phyloP scores from a whole-genome alignment of 2,797 vertebrate species.

The Coregonus ussuriensis region DNA sequence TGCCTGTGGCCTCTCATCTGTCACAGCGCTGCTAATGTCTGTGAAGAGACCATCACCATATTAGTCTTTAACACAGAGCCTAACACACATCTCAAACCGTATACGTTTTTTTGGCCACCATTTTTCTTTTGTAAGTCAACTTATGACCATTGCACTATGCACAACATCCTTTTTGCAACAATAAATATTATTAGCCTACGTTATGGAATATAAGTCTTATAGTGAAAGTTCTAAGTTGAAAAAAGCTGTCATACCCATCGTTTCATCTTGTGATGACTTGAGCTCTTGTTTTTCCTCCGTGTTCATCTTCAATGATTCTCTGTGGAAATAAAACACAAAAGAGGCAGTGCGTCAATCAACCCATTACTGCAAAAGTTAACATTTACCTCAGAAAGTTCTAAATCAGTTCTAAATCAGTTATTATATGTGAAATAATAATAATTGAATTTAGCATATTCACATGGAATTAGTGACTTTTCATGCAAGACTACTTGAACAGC shows the following conservation, averaged over 20 bases:
- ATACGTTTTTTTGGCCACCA: neutral
- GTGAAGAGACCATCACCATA: conserved; percentile 12
- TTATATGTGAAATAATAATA: neutral
- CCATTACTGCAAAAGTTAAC: neutral
- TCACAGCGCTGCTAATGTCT: conserved; percentile 50
- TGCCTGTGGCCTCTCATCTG: conserved; percentile 50
- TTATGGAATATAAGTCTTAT: neutral
- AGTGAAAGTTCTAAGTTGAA: neutral
- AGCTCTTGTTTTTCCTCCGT: conserved; percentile 49
- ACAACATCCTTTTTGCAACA: neutral
- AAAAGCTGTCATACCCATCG: conserved; percentile 49
- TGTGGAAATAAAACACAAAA: conserved; percentile 33
- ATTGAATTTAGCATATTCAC: neutral
- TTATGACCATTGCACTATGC: neutral
- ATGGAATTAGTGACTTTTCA: neutral
- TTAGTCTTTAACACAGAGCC: neutral
- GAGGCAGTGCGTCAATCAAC: neutral
- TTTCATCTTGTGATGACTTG: conserved; percentile 33
- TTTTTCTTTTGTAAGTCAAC: neutral
- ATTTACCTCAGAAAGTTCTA: neutral
- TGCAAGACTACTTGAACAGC: neutral
- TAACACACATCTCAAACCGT: neutral
- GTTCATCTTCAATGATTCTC: conserved; percentile 56
- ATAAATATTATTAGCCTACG: neutral
- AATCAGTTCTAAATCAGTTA: neutral